Evolutionary conservation across 1,140 invertebrate genomes (phyloP), one percentile per base, ranked within the genome.

Genomic region (Helicoverpa armigera): DNA sequence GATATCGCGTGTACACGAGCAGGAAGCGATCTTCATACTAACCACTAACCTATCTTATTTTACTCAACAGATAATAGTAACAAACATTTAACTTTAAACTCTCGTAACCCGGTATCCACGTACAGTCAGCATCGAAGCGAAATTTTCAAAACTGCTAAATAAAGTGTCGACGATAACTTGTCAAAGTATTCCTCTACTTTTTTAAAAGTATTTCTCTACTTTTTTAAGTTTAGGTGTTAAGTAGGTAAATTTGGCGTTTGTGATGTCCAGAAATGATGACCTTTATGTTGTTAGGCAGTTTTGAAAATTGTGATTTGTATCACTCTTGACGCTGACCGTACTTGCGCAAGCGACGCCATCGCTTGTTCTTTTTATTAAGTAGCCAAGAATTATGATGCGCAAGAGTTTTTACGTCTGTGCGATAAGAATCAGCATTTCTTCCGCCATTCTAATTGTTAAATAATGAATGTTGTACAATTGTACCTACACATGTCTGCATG

Each of bases 401-500:
- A 73, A 73, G 70, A 73, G 70, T 77, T 77, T 76, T 76, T 77
- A 65, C 50, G 48, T 77, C 58, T 77, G 23, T 63, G 3, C 7
- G 48, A 65, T 77, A 63, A 23, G 4, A 77, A 77, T 77, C 74
- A 14, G 50, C 51, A 29, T 65, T 53, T 77, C 74, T 77, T 77
- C 74, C 74, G 74, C 60, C 18, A 77, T 77, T 77, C 74, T 63
- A 77, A 65, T 77, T 65, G 54, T 77, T 53, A 53, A 77, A 63
- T 53, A 65, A 77, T 77, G 48, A 65, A 65, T 29, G 16, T 53
- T 35, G 35, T 35, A 35, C 35, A 35, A 35, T 35, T 35, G 35
- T 35, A 35, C 23, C 23, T 23, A 23, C 3, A 31, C 50, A 48
- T 16, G n/a, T 65, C 18, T 16, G 1, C 2, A 12, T 73, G 14